Evolutionary conservation across 2,113 vertebrate species (phyloP).

Genomic region (Hippolais icterina): DNA sequence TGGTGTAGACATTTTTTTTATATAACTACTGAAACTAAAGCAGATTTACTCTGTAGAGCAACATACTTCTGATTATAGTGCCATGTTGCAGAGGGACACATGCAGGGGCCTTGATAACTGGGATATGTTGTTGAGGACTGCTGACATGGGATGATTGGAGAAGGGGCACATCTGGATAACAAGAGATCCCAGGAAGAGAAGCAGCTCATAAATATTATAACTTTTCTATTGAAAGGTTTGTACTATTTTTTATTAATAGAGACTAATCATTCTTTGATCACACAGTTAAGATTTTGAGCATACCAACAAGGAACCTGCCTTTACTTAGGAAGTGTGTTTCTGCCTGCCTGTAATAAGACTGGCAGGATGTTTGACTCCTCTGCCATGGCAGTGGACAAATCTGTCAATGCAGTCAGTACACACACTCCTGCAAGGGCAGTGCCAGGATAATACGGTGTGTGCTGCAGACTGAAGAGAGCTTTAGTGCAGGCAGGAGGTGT

Average conservation of each 20-base stretch:
- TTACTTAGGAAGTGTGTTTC: rapidly evolving
- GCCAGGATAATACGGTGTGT: rapidly evolving
- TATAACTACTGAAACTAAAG: background rate
- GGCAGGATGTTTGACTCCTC: background rate
- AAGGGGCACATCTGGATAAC: background rate
- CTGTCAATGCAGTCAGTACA: background rate
- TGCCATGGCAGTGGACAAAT: rapidly evolving
- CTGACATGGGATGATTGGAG: background rate
- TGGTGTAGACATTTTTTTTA: background rate
- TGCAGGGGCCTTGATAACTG: background rate
- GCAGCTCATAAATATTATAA: background rate
- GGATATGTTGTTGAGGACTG: background rate
- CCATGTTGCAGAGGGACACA: rapidly evolving
- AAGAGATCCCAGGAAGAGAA: background rate
- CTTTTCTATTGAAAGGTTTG: background rate
- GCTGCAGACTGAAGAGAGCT: background rate
- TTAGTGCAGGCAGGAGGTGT: background rate
- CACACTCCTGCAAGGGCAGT: background rate
- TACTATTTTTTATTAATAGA: background rate
- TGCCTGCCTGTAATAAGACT: background rate
- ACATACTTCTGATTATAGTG: background rate
- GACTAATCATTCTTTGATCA: background rate
- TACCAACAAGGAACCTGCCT: background rate
- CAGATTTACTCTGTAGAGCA: background rate
- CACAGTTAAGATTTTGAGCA: background rate